Percentiles rank a stretch among this genome's conserved stretches.
Evolutionary conservation across 2,113 vertebrate species (phyloP).

Genomic region (Phrynosoma blainvillii): DNA sequence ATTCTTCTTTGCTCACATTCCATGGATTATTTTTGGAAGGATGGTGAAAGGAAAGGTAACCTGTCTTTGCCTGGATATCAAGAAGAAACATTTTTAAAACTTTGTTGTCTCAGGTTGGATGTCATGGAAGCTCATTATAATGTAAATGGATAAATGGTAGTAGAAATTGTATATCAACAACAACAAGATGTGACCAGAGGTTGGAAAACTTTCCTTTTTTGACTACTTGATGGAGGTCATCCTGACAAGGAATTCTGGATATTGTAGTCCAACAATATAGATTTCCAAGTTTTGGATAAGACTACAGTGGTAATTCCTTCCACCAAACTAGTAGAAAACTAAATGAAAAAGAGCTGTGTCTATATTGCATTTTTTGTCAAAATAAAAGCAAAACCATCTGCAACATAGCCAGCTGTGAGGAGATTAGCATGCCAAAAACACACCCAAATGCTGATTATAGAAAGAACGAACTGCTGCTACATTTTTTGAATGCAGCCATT

Average conservation of each 20-base stretch:
- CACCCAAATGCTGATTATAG: conserved; percentile 41
- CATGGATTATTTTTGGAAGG: conserved; percentile 68
- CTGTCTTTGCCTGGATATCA: conserved; percentile 72
- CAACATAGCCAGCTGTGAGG: conserved; percentile 60
- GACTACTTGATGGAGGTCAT: no score
- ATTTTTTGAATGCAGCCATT: conserved; percentile 46
- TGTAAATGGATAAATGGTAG: conserved; percentile 41
- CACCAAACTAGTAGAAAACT: conserved; percentile 57
- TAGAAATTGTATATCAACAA: no score
- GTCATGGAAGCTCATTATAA: conserved; percentile 74
- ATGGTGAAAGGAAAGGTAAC: neutral
- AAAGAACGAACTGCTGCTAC: conserved; percentile 43
- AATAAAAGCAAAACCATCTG: conserved; percentile 51
- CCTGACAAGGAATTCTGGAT: no score
- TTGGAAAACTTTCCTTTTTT: no score
- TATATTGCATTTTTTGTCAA: conserved; percentile 60
- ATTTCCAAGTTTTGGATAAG: neutral
- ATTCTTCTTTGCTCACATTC: conserved; percentile 84
- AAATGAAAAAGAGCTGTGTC: conserved; percentile 66
- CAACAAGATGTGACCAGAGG: conserved; percentile 55
- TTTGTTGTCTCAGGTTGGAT: conserved; percentile 58
- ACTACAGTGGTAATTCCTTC: conserved; percentile 51
- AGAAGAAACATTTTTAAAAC: conserved; percentile 55
- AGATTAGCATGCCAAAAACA: conserved; percentile 67
- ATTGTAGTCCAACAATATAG: no score